These are phyloP conservation scores for Brotula barbata DNA, from an alignment of 2,797 vertebrate genomes.

Conservation along the genomic window DNA sequence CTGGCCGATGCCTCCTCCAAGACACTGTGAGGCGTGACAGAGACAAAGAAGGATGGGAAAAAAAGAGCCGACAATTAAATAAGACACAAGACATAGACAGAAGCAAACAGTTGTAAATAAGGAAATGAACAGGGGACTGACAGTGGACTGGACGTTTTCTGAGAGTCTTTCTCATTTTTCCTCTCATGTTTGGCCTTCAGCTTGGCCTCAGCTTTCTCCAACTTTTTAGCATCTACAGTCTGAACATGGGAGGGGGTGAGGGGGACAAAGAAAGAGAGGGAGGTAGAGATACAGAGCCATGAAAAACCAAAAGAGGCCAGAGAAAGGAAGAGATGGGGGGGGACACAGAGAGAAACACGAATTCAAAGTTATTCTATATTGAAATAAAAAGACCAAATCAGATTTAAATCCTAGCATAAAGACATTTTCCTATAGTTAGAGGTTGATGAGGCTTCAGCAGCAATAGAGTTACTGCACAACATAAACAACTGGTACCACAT, in stretches of 20 bases:
- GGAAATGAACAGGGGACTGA: conserved; percentile 70
- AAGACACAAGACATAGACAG: background rate
- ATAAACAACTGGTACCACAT: too few species aligned
- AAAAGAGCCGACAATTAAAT: background rate
- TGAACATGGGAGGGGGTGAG: conserved; percentile 47
- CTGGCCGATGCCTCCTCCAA: conserved; percentile 96
- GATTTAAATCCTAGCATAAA: too few species aligned
- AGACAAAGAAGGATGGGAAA: background rate
- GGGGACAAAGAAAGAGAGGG: background rate
- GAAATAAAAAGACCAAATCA: too few species aligned
- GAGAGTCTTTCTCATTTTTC: conserved; percentile 86
- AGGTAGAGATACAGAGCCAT: background rate
- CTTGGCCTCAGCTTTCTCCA: conserved; percentile 95
- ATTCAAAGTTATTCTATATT: too few species aligned
- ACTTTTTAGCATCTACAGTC: conserved; percentile 91
- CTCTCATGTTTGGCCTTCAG: conserved; percentile 92
- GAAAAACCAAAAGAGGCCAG: too few species aligned
- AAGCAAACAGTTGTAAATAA: too few species aligned
- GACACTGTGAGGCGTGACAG: conserved; percentile 74
- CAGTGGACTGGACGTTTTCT: conserved; percentile 81
- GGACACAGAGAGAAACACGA: too few species aligned
- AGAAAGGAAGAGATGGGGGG: too few species aligned
- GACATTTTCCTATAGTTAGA: too few species aligned
- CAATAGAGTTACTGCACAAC: too few species aligned
- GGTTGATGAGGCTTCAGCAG: too few species aligned